A percentile compares a stretch with the other conserved stretches of the same genome.
These are phyloP conservation scores for Neoaliturus tenellus DNA, from an alignment of 2,888 invertebrate species.

Conservation along the genomic window DNA sequence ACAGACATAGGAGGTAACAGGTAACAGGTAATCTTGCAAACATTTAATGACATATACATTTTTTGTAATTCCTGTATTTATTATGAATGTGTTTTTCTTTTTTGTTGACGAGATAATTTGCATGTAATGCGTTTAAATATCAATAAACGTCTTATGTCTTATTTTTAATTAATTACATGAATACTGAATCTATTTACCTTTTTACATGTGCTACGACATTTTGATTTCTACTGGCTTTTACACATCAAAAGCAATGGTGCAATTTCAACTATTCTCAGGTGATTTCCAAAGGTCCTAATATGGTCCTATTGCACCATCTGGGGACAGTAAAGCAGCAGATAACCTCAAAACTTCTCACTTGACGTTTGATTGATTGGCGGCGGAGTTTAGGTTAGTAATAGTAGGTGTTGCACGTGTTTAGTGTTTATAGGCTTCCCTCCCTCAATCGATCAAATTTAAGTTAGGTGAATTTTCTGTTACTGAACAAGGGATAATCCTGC, in stretches of 20 bases:
- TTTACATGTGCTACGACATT: too few species aligned
- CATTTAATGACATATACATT: too few species aligned
- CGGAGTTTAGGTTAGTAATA: neutral
- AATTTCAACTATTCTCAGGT: neutral
- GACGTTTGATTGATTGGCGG: neutral
- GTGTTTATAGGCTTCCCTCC: neutral
- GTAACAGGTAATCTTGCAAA: too few species aligned
- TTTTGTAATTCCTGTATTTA: too few species aligned
- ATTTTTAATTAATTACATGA: too few species aligned
- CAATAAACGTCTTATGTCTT: too few species aligned
- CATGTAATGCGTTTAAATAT: too few species aligned
- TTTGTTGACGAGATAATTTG: too few species aligned
- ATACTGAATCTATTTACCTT: too few species aligned
- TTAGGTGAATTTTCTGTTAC: neutral
- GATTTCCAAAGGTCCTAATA: neutral
- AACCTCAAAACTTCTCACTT: neutral
- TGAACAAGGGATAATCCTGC: neutral
- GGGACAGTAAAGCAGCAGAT: neutral
- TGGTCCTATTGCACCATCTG: neutral
- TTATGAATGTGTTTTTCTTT: too few species aligned
- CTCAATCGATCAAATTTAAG: neutral
- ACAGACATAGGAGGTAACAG: too few species aligned
- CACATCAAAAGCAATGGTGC: neutral
- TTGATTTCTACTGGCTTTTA: neutral
- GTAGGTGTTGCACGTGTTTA: neutral